Conservation (phyloP, 2,113 vertebrate genomes). For the Madoqua kirkii region DNA sequence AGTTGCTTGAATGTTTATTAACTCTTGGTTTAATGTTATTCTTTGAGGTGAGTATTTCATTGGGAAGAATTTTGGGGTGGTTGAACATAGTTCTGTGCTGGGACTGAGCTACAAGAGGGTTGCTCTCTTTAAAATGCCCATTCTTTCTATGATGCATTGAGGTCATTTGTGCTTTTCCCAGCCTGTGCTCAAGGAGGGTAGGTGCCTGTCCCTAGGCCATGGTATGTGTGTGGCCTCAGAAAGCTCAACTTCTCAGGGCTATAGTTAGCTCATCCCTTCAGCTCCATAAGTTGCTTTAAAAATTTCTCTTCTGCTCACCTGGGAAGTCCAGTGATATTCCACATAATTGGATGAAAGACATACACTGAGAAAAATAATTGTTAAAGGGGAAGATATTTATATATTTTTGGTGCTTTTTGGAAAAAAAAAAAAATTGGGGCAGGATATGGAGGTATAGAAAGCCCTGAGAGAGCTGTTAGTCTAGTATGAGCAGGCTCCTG, state of each 20-base stretch:
- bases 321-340: neutral
- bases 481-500: neutral
- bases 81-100: neutral
- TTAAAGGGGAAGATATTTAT: neutral
- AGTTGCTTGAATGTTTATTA: constrained; percentile 25
- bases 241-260: neutral
- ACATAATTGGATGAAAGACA: neutral
- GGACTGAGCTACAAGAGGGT: neutral
- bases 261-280: neutral
- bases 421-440: neutral
- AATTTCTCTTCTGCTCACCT: neutral
- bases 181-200: neutral
- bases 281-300: neutral
- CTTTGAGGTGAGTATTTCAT: neutral
- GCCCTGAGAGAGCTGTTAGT: neutral
- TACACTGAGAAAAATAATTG: neutral
- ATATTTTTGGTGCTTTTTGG: neutral
- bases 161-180: neutral
- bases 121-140: neutral
- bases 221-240: neutral
- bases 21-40: neutral
- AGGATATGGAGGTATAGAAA: neutral
- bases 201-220: neutral
- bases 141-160: neutral
- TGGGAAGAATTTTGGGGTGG: neutral